Base-by-base conservation (phyloP, 2,888 invertebrate species). In the Venustoraphidia nigricollis region DNA sequence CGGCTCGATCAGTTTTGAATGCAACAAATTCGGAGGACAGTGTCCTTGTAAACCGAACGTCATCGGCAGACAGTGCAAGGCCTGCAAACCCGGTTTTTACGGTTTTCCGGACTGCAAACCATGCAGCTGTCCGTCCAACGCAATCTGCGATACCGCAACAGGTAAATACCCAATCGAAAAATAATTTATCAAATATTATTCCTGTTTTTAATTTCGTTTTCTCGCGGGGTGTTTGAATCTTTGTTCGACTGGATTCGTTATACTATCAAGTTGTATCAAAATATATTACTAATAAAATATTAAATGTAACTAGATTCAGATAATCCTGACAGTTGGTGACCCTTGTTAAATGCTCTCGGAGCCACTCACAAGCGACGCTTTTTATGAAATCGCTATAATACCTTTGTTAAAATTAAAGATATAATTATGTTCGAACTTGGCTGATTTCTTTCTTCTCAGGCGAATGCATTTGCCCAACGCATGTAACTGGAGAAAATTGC, bases 61-160 rank as follows among this genome's bases (percentile, higher is more conserved):
- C 2, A 94, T 98, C 54, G 97, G 97, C 1, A 74, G 96, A 36
- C 80, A 77, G 1, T 92, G 80, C 59, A 81, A 81, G 46, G 75
- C 79, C 5, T 92, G 92, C 64, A 76, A 81, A 52, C 90, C 93
- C 0, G 96, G 95, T 0, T 95, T 79, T 67, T 98, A 83, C 61
- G 95, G 94, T 1, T 99, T 95, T 66, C 98, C 98, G 0, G 80
- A 93, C 59, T 99, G 98, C 66, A 79, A 79, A 59, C 81, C 83
- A 0, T 94, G 93, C 60, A 78, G 86, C 54, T 94, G 93, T 61
- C 90, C 93, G 0, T 77, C 81, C 0, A 83, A 81, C 0, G 88
- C 90, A 0, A 75, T 81, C 55, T 93, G 92, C 57, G 85, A 91
- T 57, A 77, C 82, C 1, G 72, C 75, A 14, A 78, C 76, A 1